Base-by-base conservation (phyloP, 2,888 invertebrate genomes). In the Sinotaia quadrata region DNA sequence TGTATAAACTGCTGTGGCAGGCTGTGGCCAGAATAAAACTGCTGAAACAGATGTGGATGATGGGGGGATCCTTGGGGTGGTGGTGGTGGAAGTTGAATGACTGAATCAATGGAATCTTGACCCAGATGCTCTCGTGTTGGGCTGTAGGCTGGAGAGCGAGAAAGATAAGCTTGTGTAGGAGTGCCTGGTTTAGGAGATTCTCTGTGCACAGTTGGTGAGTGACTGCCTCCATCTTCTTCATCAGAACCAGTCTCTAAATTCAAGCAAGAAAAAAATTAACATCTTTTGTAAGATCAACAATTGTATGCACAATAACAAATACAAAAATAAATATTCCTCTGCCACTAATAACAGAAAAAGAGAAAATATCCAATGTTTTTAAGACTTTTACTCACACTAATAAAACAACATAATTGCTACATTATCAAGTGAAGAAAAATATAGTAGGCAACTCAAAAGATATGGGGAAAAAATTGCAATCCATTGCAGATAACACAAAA, bases 131-230 rank as follows among this genome's bases (percentile, higher is more conserved):
- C 65, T 3, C 65, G 54, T 18, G n/a, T 31, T 1, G 63, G 63
- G 33, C 54, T 54, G 44, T 65, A 52, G 33, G 27, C 36, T 52
- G 52, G 65, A 12, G 65, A 65, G 10, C 44, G 44, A 0, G 65
- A 24, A 4, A 12, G 41, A 10, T 56, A 37, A 12, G 37, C 65
- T 31, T 63, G 63, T n/a, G 41, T 56, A 31, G 65, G 56, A 5
- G 65, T 54, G 44, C 54, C 65, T 21, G 65, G 65, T 29, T 65
- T 65, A 44, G 65, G 65, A n/a, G 65, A 65, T 7, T 65, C 65
- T 12, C 56, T 37, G 31, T 65, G 56, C 2, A 37, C 34, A 2
- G 54, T 41, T 1, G 65, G 65, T 10, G 65, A 65, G 33, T 41
- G 65, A 34, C 44, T 47, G 31, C 56, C 41, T 12, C 12, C 31